A percentile compares a stretch with the other conserved stretches of the same genome.
These are phyloP conservation scores for Conchocele bisecta DNA, from an alignment of 2,888 invertebrate genomes.

Conservation along the genomic window DNA sequence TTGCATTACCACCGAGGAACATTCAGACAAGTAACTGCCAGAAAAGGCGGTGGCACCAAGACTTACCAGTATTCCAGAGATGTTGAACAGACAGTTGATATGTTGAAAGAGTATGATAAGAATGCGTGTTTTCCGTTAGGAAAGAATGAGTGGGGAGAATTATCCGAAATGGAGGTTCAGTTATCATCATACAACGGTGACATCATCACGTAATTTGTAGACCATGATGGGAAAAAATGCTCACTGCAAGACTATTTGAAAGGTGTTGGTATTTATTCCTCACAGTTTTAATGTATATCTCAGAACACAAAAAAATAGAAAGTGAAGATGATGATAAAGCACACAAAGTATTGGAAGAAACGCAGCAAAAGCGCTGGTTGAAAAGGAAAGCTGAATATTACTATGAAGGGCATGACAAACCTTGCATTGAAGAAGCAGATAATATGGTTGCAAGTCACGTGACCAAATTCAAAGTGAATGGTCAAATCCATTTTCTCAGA, in stretches of 20 bases:
- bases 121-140: neutral
- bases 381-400: no score
- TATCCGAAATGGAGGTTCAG: conserved; percentile 4
- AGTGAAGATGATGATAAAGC: no score
- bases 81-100: conserved; percentile 11
- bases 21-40: conserved; percentile 3
- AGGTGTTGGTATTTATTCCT: neutral
- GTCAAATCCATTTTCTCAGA: no score
- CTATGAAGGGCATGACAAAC: no score
- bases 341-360: no score
- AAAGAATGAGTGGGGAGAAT: conserved; percentile 5
- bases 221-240: neutral
- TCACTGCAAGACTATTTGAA: neutral
- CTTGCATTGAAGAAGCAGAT: no score
- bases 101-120: neutral
- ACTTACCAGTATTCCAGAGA: neutral
- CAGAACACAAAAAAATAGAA: no score
- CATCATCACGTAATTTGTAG: neutral
- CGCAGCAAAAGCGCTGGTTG: no score
- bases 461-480: no score
- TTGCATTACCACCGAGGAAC: conserved; percentile 6
- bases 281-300: no score
- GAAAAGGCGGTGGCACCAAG: conserved; percentile 8
- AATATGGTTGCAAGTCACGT: no score
- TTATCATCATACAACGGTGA: neutral